phyloP scores from a whole-genome alignment of 2,888 invertebrate genomes.

The Dasysyrphus tricinctus region DNA sequence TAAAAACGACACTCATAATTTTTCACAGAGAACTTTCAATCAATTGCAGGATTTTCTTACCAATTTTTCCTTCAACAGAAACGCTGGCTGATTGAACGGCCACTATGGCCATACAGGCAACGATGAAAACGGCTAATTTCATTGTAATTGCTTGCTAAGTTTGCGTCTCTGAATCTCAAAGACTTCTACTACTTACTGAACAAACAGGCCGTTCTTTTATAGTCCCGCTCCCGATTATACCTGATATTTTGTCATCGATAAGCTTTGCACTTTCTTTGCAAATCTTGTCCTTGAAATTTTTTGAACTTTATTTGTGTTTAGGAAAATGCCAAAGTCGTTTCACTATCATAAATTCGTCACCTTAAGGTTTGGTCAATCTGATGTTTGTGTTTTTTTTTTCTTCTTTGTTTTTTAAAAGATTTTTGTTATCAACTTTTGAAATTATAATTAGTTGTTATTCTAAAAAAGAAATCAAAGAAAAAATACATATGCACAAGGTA shows the following conservation, averaged over 20 bases:
- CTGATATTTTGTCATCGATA: not conserved
- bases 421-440: not conserved
- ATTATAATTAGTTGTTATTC: not conserved
- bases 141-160: slow-evolving; percentile 71
- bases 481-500: not conserved
- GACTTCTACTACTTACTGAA: not conserved
- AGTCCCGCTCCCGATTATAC: not conserved
- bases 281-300: not conserved
- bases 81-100: slow-evolving; percentile 78
- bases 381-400: not conserved
- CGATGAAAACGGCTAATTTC: slow-evolving; percentile 77
- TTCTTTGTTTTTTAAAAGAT: not conserved
- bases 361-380: not conserved
- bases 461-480: not conserved
- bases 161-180: slow-evolving; percentile 16
- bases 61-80: slow-evolving; percentile 54
- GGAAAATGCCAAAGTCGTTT: not conserved
- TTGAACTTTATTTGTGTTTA: not conserved
- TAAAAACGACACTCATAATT: not conserved
- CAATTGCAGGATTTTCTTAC: slow-evolving; percentile 18
- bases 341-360: not conserved
- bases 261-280: not conserved
- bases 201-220: not conserved
- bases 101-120: slow-evolving; percentile 80
- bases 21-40: not conserved